Base-by-base conservation (phyloP, 2,797 vertebrate genomes). In the Poecilia velifera region DNA sequence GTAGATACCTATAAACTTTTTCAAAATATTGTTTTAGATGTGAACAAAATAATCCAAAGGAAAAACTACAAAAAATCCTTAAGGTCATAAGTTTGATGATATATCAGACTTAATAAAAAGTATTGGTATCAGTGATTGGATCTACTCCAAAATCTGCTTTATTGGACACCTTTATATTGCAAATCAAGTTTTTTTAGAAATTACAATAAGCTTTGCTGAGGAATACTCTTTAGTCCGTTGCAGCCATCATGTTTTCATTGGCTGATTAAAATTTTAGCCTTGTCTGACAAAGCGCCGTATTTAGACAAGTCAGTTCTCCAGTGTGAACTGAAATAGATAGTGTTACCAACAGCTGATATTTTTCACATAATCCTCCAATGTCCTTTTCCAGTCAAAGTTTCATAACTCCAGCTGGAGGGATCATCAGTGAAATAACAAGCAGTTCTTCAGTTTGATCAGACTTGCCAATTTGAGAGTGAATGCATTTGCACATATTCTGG, bases 171-270 rank as follows among this genome's bases (percentile, higher is more conserved):
- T 49, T 51, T 51, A 51, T 0, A 22, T 22, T 55, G 22, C 53
- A 57, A 57, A 57, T n/a, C 8, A 12, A 9, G 1, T 53, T 76
- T 59, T 71, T 74, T 79, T 16, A 25, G 43, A 51, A 1, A n/a
- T 66, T 20, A 22, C 7, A 1, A 39, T 66, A 22, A 39, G 3
- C 62, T 10, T 66, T 79, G 47, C 6, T 74, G 59, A 45, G 12
- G 55, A 51, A 53, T 5, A 13, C 31, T 87, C 83, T 76, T 62
- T 76, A 41, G 68, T 72, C 25, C 51, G 68, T 78, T 51, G 39
- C 59, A 74, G 18, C 53, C 41, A 49, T 89, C 82, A 80, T 79
- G 55, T 83, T 87, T 86, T 87, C 84, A 85, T 51, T 70, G 80
- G 66, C 74, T 81, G 83, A 80, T 86, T 77, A 77, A 79, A 28